Evolutionary conservation across 2,113 vertebrate genomes (phyloP).

Genomic region (Ceyx melanurus): DNA sequence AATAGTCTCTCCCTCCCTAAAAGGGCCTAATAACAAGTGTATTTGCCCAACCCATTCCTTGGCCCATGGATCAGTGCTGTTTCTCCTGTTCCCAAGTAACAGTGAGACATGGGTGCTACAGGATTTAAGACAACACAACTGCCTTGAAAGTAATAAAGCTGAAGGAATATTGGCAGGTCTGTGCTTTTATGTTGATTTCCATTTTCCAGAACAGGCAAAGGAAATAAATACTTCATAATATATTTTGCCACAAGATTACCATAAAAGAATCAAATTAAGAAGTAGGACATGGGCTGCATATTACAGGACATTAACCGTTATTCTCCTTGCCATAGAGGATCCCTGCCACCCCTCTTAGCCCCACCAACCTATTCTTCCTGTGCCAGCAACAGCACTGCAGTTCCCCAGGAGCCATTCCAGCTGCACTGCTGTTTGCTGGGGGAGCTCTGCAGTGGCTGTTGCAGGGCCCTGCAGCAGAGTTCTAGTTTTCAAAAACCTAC

Average conservation of each 20-base stretch:
- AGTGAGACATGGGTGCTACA: accelerated
- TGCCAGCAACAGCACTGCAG: neutral
- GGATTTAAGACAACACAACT: neutral
- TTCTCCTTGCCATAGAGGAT: neutral
- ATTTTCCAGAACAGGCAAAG: neutral
- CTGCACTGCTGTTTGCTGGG: neutral
- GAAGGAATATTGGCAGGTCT: neutral
- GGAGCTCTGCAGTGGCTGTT: neutral
- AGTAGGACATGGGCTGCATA: neutral
- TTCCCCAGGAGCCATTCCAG: neutral
- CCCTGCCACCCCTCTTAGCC: neutral
- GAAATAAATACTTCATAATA: neutral
- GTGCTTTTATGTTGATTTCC: neutral
- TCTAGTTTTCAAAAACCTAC: neutral
- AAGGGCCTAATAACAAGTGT: neutral
- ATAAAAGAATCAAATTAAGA: neutral
- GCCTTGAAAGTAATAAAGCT: neutral
- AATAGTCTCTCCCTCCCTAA: neutral
- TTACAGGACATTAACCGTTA: neutral
- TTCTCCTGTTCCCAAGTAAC: neutral
- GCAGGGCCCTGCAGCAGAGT: neutral
- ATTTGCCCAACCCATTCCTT: neutral
- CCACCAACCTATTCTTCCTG: neutral
- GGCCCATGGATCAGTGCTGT: neutral
- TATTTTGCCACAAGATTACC: neutral